phyloP scores from a whole-genome alignment of 2,888 invertebrate species.

The Mellilla xanthometata region DNA sequence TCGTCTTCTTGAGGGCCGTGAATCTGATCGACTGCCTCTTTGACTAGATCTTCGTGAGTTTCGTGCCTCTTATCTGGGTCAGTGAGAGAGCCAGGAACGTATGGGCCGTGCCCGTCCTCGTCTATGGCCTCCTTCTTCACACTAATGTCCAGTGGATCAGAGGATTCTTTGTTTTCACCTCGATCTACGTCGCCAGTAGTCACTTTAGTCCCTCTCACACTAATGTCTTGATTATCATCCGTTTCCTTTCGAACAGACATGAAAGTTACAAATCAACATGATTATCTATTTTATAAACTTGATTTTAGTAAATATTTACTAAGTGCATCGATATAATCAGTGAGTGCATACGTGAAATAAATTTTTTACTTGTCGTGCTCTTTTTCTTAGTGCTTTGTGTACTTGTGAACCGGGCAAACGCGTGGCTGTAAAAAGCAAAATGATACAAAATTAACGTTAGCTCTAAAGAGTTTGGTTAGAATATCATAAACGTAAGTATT shows the following conservation, averaged over 20 bases:
- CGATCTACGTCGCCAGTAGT: conserved; percentile 1
- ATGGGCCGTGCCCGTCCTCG: conserved; percentile 63
- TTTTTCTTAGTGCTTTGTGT: conserved; percentile 44
- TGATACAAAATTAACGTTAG: conserved; percentile 22
- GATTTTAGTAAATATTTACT: too few species aligned
- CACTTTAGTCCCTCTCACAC: conserved; percentile 13
- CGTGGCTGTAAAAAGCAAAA: conserved; percentile 56
- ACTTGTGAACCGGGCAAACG: conserved; percentile 61
- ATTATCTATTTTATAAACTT: too few species aligned
- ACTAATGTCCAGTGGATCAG: conserved; percentile 55
- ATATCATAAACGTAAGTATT: too few species aligned
- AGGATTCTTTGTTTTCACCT: conserved; percentile 31
- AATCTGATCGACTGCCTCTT: conserved; percentile 64
- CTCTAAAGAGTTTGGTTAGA: too few species aligned
- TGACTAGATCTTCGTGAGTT: conserved; percentile 67
- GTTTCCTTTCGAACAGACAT: conserved; percentile 75
- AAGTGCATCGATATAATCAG: conserved; percentile 15
- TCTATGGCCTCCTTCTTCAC: conserved; percentile 57
- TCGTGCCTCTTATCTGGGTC: conserved; percentile 76
- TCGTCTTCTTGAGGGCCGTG: conserved; percentile 72
- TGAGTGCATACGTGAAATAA: conserved; percentile 31
- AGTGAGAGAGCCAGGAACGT: conserved; percentile 81
- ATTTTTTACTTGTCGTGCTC: conserved; percentile 34
- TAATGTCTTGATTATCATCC: conserved; percentile 32
- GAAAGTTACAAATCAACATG: conserved; percentile 46